phyloP scores from a whole-genome alignment of 2,797 vertebrate species.

The Chelidonichthys spinosus region DNA sequence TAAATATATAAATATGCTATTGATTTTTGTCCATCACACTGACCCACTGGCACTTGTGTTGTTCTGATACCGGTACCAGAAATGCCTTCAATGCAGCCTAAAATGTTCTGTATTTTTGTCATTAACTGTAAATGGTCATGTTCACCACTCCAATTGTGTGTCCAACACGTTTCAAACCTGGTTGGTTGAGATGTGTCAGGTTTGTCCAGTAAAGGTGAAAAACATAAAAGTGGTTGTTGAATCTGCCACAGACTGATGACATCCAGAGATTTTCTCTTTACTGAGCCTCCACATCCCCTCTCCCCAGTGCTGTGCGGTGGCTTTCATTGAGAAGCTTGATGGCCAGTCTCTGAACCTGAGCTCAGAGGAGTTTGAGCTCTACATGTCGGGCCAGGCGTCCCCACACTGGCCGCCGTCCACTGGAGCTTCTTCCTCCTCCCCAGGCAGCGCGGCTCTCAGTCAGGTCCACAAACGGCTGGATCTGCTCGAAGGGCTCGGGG shows the following conservation, averaged over 20 bases:
- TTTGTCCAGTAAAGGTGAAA: background rate
- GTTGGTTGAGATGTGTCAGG: background rate
- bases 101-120: no score
- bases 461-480: constrained; percentile 90
- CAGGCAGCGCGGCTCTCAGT: constrained; percentile 76
- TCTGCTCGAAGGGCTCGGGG: constrained; percentile 88
- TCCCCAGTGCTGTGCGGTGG: constrained; percentile 93
- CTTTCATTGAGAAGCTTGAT: constrained; percentile 98
- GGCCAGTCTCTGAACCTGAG: constrained; percentile 95
- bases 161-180: background rate
- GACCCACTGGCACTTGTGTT: no score
- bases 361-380: constrained; percentile 93
- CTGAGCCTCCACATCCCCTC: background rate
- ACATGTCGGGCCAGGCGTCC: constrained; percentile 93
- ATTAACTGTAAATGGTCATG: no score
- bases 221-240: background rate
- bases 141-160: no score
- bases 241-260: background rate
- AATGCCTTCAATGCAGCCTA: background rate
- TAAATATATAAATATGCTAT: no score
- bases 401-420: constrained; percentile 82
- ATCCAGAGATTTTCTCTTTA: background rate
- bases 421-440: constrained; percentile 73
- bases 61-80: no score
- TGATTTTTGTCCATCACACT: no score